Conservation (phyloP, 2,888 invertebrate genomes). For the Tipula unca region DNA sequence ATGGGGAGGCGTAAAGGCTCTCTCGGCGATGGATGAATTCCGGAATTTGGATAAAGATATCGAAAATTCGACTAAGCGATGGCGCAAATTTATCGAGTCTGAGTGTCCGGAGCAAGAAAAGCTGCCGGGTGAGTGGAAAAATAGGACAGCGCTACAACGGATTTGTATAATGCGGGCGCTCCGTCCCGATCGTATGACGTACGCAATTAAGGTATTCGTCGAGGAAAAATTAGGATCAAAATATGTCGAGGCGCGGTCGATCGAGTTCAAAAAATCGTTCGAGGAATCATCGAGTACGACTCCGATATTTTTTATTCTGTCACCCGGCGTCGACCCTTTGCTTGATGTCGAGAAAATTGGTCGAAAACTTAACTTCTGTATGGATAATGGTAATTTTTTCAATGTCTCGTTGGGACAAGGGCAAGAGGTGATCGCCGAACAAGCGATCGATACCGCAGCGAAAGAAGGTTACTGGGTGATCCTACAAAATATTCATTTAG, state of each 20-base stretch:
- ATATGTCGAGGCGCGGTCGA: conserved; percentile 67
- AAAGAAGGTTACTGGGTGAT: conserved; percentile 85
- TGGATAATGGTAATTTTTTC: conserved; percentile 48
- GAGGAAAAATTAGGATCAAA: conserved; percentile 81
- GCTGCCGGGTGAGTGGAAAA: conserved; percentile 94
- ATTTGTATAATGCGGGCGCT: conserved; percentile 89
- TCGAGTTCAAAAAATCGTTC: conserved; percentile 77
- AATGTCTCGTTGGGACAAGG: too few relatives aligned
- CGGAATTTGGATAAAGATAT: conserved; percentile 82
- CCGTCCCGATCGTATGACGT: conserved; percentile 89
- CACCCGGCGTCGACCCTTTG: conserved; percentile 88
- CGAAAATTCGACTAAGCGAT: conserved; percentile 82
- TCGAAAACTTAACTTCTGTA: conserved; percentile 66
- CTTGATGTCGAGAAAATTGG: conserved; percentile 79
- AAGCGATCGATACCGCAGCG: conserved; percentile 70
- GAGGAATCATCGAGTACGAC: conserved; percentile 77
- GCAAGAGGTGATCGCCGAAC: conserved; percentile 76
- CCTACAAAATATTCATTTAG: conserved; percentile 86
- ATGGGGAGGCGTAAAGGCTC: conserved; percentile 76
- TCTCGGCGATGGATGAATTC: conserved; percentile 72
- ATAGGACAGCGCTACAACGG: conserved; percentile 73
- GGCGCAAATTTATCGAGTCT: conserved; percentile 87
- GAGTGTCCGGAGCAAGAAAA: conserved; percentile 91
- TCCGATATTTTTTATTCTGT: conserved; percentile 88
- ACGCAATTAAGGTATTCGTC: conserved; percentile 66